Evolutionary conservation across 2,113 vertebrate genomes (phyloP), one percentile per base, ranked within the genome.

Genomic region (Indicator maculatus): DNA sequence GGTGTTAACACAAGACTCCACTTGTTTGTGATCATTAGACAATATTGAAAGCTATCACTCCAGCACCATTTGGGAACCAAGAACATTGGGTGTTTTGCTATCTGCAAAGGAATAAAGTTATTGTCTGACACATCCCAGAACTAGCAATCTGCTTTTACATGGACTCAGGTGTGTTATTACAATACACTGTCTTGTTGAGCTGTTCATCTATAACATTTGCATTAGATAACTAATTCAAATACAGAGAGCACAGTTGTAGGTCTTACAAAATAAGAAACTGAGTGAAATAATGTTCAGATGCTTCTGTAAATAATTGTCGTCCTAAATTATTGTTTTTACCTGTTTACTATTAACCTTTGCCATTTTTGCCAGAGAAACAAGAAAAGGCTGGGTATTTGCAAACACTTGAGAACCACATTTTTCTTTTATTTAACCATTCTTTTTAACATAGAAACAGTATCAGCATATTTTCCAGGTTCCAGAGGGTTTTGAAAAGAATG

Each of bases 221-320:
- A 95, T 97, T 97, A 94, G 93, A 90, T 96, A 96, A 97, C 97
- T 97, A 97, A 97, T 97, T 97, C 97, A 97, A 97, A 96, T 97
- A 96, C 89, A 93, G 87, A 13, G 33, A 88, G 56, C 79, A 89
- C 59, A 77, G 86, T 58, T 89, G 71, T 41, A 70, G 72, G 72
- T 71, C 77, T 93, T 90, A 86, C 72, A 50, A 50, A 55, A 77
- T 69, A 66, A 89, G 85, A 93, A 78, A 94, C 60, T 63, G 70
- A 59, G 61, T 24, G 24, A 86, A 82, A 79, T 76, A 84, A 66
- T 78, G 60, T 67, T 64, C 74, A 80, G 83, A 28, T 75, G 47
- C 23, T 88, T 93, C 75, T 59, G 69, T 93, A 96, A 97, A 95
- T 97, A 95, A 94, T 91, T 92, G 45, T 92, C 90, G 77, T 94